phyloP scores from a whole-genome alignment of 2,888 invertebrate species.

The Ennomos quercinarius region DNA sequence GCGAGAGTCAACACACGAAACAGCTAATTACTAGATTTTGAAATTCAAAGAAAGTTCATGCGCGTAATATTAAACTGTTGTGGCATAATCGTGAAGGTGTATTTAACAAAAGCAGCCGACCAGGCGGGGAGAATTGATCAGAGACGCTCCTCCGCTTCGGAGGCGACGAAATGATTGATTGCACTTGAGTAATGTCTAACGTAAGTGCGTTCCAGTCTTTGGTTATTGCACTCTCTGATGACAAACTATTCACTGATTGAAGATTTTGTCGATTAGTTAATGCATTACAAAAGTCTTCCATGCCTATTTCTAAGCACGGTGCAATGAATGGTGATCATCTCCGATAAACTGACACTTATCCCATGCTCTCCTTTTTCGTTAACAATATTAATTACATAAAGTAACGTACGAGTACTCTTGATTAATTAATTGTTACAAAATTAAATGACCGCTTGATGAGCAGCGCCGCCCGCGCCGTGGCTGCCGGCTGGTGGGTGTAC shows the following conservation, averaged over 20 bases:
- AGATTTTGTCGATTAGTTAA: conserved; percentile 17
- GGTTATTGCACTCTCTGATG: conserved; percentile 47
- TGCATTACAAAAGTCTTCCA: conserved; percentile 18
- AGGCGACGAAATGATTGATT: conserved; percentile 44
- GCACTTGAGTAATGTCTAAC: conserved; percentile 50
- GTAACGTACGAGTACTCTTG: conserved; percentile 2
- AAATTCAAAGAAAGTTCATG: conserved; percentile 27
- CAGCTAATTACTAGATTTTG: conserved; percentile 29
- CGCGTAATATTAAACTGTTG: conserved; percentile 14
- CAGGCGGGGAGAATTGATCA: conserved; percentile 50
- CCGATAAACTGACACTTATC: conserved; percentile 10
- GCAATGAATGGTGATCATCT: conserved; percentile 5
- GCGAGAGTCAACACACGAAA: conserved; percentile 17
- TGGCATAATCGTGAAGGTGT: conserved; percentile 23
- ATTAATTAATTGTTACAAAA: conserved; percentile 11
- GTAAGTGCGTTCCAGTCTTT: conserved; percentile 52
- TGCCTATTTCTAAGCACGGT: conserved; percentile 1
- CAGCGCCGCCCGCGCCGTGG: too few relatives aligned
- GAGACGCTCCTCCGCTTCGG: conserved; percentile 49
- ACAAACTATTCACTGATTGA: conserved; percentile 32
- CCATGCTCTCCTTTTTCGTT: conserved; percentile 6
- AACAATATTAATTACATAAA: neutral
- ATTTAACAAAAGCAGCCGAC: conserved; percentile 18
- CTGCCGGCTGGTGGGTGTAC: neutral
- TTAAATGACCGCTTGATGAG: conserved; percentile 4